These are phyloP conservation scores for Boloria selene DNA, from an alignment of 2,888 invertebrate species.

Conservation along the genomic window DNA sequence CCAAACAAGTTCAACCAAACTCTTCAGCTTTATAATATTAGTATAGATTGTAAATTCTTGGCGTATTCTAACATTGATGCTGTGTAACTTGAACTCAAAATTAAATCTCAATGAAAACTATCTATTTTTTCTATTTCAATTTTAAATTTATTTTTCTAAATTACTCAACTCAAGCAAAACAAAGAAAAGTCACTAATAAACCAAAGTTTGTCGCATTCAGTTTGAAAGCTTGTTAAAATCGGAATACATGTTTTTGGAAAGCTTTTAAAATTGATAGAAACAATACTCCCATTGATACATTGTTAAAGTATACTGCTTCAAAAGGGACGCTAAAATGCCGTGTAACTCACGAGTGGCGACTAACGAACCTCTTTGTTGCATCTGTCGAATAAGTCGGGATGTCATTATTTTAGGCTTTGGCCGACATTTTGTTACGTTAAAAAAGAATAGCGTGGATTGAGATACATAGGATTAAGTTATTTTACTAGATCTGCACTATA, in stretches of 20 bases:
- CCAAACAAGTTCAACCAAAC: too few relatives aligned
- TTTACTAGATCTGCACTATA: not conserved
- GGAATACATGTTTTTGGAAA: not conserved
- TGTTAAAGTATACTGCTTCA: conserved; percentile 14
- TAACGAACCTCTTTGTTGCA: conserved; percentile 78
- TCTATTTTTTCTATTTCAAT: too few relatives aligned
- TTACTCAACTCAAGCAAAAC: too few relatives aligned
- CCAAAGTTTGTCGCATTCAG: too few relatives aligned
- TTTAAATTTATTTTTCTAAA: too few relatives aligned
- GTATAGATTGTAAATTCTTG: too few relatives aligned
- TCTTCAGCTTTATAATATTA: too few relatives aligned
- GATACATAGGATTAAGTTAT: not conserved
- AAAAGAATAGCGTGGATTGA: not conserved
- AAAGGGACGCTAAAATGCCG: conserved; percentile 18
- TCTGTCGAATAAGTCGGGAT: conserved; percentile 50
- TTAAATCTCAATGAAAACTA: too few relatives aligned
- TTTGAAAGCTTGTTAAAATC: too few relatives aligned
- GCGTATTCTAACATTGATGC: too few relatives aligned
- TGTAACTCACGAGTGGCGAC: conserved; percentile 40
- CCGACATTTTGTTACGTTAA: conserved; percentile 56
- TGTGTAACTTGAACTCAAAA: too few relatives aligned
- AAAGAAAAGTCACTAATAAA: too few relatives aligned
- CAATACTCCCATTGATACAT: not conserved
- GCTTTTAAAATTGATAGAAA: not conserved
- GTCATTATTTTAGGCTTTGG: conserved; percentile 69